phyloP scores from a whole-genome alignment of 2,888 invertebrate genomes.

The Pedicia rivosa region DNA sequence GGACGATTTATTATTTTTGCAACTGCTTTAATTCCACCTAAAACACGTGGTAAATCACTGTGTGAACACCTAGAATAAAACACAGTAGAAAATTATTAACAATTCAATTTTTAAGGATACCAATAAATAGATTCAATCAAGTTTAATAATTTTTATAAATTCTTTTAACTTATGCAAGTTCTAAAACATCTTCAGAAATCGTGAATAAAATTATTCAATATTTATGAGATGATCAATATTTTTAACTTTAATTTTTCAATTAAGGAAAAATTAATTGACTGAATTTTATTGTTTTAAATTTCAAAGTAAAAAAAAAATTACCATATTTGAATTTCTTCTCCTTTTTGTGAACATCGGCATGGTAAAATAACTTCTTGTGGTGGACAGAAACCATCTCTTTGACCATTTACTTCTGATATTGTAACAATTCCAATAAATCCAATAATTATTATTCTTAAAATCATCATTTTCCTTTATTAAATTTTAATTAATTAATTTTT shows the following conservation, averaged over 20 bases:
- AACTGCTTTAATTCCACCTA: conserved; percentile 54
- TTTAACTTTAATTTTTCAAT: too few species aligned
- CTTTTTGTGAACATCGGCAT: conserved; percentile 62
- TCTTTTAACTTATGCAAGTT: not conserved
- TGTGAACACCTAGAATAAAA: conserved; percentile 68
- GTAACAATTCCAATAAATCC: too few species aligned
- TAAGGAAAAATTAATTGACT: too few species aligned
- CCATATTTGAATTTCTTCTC: conserved; percentile 76
- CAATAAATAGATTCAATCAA: not conserved
- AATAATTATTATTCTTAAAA: too few species aligned
- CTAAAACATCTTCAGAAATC: not conserved
- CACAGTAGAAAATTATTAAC: not conserved
- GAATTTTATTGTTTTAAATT: too few species aligned
- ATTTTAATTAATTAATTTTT: too few species aligned
- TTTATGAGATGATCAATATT: too few species aligned
- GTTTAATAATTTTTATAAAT: not conserved
- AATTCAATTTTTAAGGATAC: not conserved
- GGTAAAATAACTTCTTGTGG: conserved; percentile 61
- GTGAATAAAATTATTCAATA: not conserved
- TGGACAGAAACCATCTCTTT: conserved; percentile 37
- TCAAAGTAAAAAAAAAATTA: too few species aligned
- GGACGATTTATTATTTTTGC: conserved; percentile 48
- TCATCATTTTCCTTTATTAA: too few species aligned
- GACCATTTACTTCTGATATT: too few species aligned
- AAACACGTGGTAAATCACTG: conserved; percentile 63